A percentile compares a stretch with the other conserved stretches of the same genome.
phyloP scores from a whole-genome alignment of 1,140 invertebrate genomes.

The Colletes latitarsis region DNA sequence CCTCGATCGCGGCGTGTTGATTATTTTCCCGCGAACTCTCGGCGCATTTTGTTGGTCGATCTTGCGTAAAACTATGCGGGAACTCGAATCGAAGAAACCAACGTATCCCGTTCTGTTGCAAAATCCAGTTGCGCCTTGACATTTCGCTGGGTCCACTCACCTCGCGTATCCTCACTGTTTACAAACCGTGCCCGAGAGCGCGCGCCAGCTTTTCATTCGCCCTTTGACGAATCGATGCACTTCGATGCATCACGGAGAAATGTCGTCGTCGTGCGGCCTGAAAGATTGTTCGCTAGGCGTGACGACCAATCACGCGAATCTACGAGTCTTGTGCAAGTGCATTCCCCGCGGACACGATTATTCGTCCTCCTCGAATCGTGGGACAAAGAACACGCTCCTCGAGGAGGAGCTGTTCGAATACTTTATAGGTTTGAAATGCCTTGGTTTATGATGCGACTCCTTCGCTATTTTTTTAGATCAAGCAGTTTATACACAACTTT shows the following conservation, averaged over 20 bases:
- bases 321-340: constrained; percentile 46
- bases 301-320: constrained; percentile 49
- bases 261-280: constrained; percentile 33
- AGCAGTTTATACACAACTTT: too few relatives aligned
- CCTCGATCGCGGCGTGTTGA: too few relatives aligned
- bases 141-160: constrained; percentile 70
- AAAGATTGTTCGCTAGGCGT: constrained; percentile 28
- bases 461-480: too few relatives aligned
- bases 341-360: constrained; percentile 22
- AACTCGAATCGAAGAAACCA: constrained; percentile 30
- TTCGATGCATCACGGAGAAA: constrained; percentile 52
- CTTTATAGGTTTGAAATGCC: too few relatives aligned
- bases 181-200: constrained; percentile 23
- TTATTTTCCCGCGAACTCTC: not conserved
- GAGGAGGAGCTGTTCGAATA: not conserved
- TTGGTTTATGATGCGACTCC: too few relatives aligned
- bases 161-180: constrained; percentile 63
- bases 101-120: constrained; percentile 53
- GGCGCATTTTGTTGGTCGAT: constrained; percentile 7
- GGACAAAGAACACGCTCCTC: not conserved
- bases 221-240: constrained; percentile 70
- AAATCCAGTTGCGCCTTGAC: constrained; percentile 70
- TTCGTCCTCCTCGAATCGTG: not conserved
- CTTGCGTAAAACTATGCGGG: constrained; percentile 36
- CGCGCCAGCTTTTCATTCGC: constrained; percentile 64